Conservation (phyloP, 2,888 invertebrate species). For the Leucophenga montana region DNA sequence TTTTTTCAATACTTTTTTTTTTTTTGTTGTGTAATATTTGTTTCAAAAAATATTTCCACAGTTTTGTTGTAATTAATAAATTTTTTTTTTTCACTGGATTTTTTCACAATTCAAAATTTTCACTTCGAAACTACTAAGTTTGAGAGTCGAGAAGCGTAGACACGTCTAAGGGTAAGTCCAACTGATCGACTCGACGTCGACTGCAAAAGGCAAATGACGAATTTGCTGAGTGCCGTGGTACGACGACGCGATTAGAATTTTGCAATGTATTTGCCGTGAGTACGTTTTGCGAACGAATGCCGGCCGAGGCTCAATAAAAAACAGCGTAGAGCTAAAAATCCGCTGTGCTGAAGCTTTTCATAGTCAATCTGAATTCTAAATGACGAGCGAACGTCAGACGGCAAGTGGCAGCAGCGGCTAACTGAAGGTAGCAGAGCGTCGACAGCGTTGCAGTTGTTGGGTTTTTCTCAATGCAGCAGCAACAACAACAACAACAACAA, state of each 20-base stretch:
- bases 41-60: background rate
- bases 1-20: conserved; percentile 5
- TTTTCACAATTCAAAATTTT: background rate
- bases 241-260: too few species aligned
- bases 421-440: background rate
- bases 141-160: background rate
- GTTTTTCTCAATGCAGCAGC: background rate
- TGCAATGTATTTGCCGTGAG: conserved; percentile 53
- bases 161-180: too few species aligned
- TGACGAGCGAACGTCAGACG: background rate
- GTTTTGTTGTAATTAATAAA: background rate
- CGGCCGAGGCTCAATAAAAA: conserved; percentile 49
- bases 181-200: conserved; percentile 43
- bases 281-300: conserved; percentile 68
- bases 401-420: too few species aligned
- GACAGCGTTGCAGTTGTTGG: background rate
- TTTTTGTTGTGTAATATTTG: conserved; percentile 11
- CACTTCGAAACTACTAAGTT: background rate
- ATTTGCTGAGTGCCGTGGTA: background rate
- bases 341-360: background rate
- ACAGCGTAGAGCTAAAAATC: conserved; percentile 34
- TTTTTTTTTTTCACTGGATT: background rate
- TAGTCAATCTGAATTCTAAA: conserved; percentile 2
- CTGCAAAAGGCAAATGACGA: conserved; percentile 2
- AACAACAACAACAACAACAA: background rate